phyloP scores from a whole-genome alignment of 1,140 invertebrate genomes.

The Triops longicaudatus region DNA sequence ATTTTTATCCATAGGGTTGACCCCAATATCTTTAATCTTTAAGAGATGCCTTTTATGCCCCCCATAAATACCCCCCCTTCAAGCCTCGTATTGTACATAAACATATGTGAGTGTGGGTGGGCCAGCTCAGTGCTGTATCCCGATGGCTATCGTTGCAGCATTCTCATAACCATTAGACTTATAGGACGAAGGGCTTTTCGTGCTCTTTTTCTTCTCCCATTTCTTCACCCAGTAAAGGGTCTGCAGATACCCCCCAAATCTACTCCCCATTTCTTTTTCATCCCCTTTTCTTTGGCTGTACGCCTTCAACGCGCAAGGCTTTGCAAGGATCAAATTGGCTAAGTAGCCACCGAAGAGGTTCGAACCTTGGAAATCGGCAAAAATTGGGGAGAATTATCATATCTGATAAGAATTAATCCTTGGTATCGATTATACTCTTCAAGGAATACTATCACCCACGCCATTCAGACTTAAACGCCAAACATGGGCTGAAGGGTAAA shows the following conservation, averaged over 20 bases:
- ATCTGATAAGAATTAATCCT: not conserved
- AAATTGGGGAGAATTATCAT: not conserved
- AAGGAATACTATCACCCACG: too few relatives aligned
- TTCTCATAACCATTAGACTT: conserved; percentile 15
- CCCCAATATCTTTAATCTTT: conserved; percentile 8
- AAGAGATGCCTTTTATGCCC: conserved; percentile 1
- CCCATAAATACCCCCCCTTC: not conserved
- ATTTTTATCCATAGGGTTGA: not conserved
- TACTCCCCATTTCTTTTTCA: not conserved
- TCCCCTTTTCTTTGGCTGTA: not conserved
- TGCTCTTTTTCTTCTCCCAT: not conserved
- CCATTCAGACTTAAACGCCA: not conserved
- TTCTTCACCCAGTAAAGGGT: too few relatives aligned
- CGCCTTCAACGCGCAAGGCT: not conserved
- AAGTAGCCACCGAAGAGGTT: not conserved
- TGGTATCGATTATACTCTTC: not conserved
- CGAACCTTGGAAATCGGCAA: not conserved
- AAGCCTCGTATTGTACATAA: not conserved
- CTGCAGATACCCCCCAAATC: too few relatives aligned
- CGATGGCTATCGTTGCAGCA: conserved; percentile 5
- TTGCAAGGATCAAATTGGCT: not conserved
- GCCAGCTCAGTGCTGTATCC: not conserved
- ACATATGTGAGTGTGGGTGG: not conserved
- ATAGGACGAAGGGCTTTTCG: not conserved
- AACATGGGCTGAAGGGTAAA: not conserved